phyloP scores from a whole-genome alignment of 1,140 invertebrate species.

The Drosophila ambigua region DNA sequence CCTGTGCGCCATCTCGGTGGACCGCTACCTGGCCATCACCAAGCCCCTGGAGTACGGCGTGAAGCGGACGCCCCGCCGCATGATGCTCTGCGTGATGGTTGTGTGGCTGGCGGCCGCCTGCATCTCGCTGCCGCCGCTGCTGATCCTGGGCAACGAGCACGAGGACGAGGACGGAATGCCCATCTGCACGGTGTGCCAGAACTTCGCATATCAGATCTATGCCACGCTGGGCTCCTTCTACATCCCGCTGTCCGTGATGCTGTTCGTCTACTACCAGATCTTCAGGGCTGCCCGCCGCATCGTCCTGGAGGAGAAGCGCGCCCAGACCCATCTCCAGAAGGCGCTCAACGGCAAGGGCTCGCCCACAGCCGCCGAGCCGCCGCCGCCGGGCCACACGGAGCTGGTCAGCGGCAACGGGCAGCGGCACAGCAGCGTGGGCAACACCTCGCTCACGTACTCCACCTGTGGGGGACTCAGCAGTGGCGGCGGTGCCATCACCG shows the following conservation, averaged over 20 bases:
- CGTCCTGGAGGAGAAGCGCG: constrained; percentile 93
- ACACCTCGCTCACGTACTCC: constrained; percentile 71
- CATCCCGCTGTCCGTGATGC: constrained; percentile 94
- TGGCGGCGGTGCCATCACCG: constrained; percentile 44
- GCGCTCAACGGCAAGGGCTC: constrained; percentile 88
- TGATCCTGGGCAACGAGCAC: constrained; percentile 95
- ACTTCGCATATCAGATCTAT: constrained; percentile 95
- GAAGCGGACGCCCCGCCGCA: constrained; percentile 92
- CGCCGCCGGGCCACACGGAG: constrained; percentile 71
- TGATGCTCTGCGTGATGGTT: constrained; percentile 92
- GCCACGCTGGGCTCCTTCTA: constrained; percentile 96
- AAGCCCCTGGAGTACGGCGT: constrained; percentile 95
- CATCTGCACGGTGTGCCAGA: constrained; percentile 92
- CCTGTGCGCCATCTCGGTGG: constrained; percentile 95
- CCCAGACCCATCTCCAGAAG: constrained; percentile 92
- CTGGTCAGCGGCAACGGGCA: constrained; percentile 66
- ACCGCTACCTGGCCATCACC: constrained; percentile 95
- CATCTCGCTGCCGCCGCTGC: constrained; percentile 93
- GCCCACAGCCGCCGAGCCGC: constrained; percentile 61
- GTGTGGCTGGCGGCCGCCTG: constrained; percentile 95
- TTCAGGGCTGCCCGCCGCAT: constrained; percentile 93
- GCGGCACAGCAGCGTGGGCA: constrained; percentile 72
- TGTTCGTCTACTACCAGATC: constrained; percentile 96
- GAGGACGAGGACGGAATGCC: constrained; percentile 85
- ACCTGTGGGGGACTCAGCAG: constrained; percentile 71